These are phyloP conservation scores for Amiota mariae DNA, from an alignment of 2,888 invertebrate species.

Conservation along the genomic window DNA sequence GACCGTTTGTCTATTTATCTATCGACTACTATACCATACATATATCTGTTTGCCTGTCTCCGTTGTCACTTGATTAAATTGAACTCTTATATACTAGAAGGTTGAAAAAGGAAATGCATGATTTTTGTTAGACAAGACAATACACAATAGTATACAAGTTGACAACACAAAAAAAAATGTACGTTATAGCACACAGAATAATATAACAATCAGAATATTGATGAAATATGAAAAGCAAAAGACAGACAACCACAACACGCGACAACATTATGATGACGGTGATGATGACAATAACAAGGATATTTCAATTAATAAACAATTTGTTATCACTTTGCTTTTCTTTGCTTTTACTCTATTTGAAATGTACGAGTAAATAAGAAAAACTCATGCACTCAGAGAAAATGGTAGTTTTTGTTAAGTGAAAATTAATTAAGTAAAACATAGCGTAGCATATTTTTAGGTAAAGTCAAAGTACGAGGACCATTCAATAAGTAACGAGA, in stretches of 20 bases:
- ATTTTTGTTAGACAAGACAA: not conserved
- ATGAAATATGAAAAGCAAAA: not conserved
- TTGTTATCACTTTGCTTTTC: not conserved
- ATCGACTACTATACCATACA: too few relatives aligned
- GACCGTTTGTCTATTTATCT: not conserved
- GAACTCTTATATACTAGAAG: not conserved
- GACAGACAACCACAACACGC: not conserved
- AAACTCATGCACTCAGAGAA: too few relatives aligned
- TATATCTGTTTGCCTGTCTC: too few relatives aligned
- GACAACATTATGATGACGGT: too few relatives aligned
- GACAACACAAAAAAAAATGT: not conserved
- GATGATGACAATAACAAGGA: too few relatives aligned
- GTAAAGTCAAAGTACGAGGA: not conserved
- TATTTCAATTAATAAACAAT: conserved; percentile 15
- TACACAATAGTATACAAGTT: conserved; percentile 1
- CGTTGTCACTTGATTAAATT: too few relatives aligned
- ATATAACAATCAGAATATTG: not conserved
- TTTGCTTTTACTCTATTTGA: not conserved
- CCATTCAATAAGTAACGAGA: too few relatives aligned
- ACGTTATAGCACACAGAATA: too few relatives aligned
- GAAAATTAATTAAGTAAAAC: not conserved
- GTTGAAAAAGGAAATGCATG: not conserved
- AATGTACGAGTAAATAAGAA: too few relatives aligned
- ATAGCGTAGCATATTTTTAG: not conserved
- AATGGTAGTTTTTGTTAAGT: not conserved